Evolutionary conservation across 2,888 invertebrate species (phyloP), one percentile per base, ranked within the genome.

Genomic region (Ennomos quercinarius): DNA sequence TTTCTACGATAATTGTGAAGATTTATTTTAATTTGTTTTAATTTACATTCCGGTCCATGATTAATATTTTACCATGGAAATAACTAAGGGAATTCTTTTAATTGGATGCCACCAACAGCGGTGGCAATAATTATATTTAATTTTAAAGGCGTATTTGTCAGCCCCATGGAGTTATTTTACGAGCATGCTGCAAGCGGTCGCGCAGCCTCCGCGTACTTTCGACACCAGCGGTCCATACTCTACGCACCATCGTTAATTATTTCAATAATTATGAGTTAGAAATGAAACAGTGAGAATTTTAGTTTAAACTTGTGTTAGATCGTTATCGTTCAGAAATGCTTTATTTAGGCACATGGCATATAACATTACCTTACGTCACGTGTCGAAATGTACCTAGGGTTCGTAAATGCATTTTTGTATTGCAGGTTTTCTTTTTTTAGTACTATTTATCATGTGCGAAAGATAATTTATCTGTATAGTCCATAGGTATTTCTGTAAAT

Each of bases 121-220:
- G 36, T 47, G 37, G 37, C 36, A 46, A 13, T 46, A 38, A 41
- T 27, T 27, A 13, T 41, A 42, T 9, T 35, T 44, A 11, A n/a
- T 44, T 10, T n/a, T 27, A 8, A 47, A n/a, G 17, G 10, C 27
- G 13, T 17, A 11, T 27, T n/a, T 27, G 47, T 47, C 47, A 50
- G 37, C 50, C 8, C 10, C 37, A 43, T 49, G 38, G 36, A 59
- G 17, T 17, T 47, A 49, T 10, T 56, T 50, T 44, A 60, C 39
- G 34, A 43, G 42, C 53, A 43, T 50, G 54, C 40, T 46, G 54
- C 47, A 53, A 46, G 36, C 57, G 56, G 54, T 43, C 13, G 53
- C 55, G 56, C 52, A 48, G 42, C n/a, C 36, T 36, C 13, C 10
- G 36, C 40, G 12, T 10, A 40, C 45, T 61, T 61, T 48, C 48